A percentile compares a stretch with the other conserved stretches of the same genome.
phyloP scores from a whole-genome alignment of 2,797 vertebrate species.

The Aeoliscus strigatus region DNA sequence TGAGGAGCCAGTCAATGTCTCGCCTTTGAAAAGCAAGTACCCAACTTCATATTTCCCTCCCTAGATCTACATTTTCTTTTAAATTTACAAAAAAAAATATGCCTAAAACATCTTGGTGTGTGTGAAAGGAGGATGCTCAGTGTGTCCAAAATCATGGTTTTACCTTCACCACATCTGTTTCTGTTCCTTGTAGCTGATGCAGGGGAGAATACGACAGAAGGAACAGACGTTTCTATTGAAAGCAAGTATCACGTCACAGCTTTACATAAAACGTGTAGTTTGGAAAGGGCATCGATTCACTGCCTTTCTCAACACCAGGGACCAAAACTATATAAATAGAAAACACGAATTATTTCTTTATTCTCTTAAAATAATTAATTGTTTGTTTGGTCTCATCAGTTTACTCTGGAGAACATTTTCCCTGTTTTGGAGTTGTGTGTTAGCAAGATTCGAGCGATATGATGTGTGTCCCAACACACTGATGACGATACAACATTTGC shows the following conservation, averaged over 20 bases:
- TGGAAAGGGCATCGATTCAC: conserved; percentile 33
- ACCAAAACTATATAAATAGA: too few relatives aligned
- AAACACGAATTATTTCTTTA: too few relatives aligned
- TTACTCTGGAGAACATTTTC: too few relatives aligned
- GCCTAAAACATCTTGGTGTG: conserved; percentile 3
- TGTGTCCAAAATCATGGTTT: conserved; percentile 12
- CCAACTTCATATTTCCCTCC: conserved; percentile 28
- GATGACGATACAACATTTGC: too few relatives aligned
- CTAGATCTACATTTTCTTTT: conserved; percentile 8
- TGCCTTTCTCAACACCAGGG: neutral
- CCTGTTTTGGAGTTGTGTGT: too few relatives aligned
- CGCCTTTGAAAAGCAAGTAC: conserved; percentile 79
- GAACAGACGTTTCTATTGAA: conserved; percentile 70
- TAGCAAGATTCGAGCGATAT: too few relatives aligned
- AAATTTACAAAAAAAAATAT: conserved; percentile 1
- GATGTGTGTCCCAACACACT: too few relatives aligned
- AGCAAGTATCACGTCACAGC: conserved; percentile 69
- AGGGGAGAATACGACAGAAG: conserved; percentile 57
- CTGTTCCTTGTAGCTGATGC: conserved; percentile 61
- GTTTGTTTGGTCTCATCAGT: too few relatives aligned
- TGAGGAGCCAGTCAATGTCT: conserved; percentile 73
- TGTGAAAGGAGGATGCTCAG: conserved; percentile 3
- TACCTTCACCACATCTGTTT: conserved; percentile 31
- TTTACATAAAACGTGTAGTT: conserved; percentile 10
- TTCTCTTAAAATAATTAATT: too few relatives aligned